A percentile compares a stretch with the other conserved stretches of the same genome.
Conservation (phyloP, 2,888 invertebrate genomes). For the Andrena marginata region DNA sequence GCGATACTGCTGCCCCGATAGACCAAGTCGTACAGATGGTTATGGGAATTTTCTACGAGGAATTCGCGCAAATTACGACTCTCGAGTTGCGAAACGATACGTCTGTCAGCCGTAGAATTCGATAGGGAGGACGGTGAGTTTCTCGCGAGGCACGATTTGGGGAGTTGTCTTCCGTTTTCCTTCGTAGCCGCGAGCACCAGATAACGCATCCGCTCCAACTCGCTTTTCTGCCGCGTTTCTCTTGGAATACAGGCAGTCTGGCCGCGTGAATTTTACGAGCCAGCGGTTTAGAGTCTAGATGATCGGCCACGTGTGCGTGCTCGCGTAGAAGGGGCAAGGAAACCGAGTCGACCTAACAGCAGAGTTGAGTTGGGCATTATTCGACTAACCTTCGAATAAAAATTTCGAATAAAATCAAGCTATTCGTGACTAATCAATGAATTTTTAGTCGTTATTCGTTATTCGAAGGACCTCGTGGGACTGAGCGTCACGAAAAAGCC, state of each 20-base stretch:
- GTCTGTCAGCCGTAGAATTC: not conserved
- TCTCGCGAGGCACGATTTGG: not conserved
- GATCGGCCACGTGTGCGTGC: not conserved
- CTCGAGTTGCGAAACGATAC: not conserved
- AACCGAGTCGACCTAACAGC: slow-evolving; percentile 13
- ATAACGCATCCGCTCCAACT: not conserved
- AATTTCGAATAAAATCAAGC: too few relatives aligned
- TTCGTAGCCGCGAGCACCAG: not conserved
- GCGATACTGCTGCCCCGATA: not conserved
- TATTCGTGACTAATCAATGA: too few relatives aligned
- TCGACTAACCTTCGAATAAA: too few relatives aligned
- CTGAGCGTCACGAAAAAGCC: too few relatives aligned
- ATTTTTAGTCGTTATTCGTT: too few relatives aligned
- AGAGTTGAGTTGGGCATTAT: too few relatives aligned
- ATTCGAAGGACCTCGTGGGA: too few relatives aligned
- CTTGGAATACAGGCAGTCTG: not conserved
- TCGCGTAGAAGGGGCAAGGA: slow-evolving; percentile 1
- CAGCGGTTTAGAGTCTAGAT: not conserved
- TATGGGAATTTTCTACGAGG: slow-evolving; percentile 15
- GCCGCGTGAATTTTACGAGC: not conserved
- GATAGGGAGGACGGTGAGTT: not conserved
- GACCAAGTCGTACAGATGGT: slow-evolving; percentile 4
- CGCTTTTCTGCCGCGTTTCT: not conserved
- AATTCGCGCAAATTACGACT: not conserved
- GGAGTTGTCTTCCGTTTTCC: not conserved